A percentile compares a stretch with the other conserved stretches of the same genome.
phyloP scores from a whole-genome alignment of 53 echinoderm and acorn worm genomes.

The Antedon mediterranea region DNA sequence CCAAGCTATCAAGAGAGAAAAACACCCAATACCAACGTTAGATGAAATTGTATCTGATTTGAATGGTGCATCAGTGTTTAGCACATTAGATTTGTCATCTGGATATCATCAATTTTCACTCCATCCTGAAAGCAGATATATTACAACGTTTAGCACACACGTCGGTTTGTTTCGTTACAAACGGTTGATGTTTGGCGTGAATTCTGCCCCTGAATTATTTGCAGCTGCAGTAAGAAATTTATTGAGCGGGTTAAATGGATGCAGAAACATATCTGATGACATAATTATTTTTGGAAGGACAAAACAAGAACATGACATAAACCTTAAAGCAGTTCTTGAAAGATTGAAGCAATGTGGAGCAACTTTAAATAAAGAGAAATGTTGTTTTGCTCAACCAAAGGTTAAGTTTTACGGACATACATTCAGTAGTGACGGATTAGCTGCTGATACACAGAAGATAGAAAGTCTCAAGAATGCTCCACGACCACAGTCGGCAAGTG shows the following conservation, averaged over 20 bases:
- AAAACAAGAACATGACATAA: conserved; percentile 32
- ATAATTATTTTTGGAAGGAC: conserved; percentile 29
- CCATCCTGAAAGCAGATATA: conserved; percentile 32
- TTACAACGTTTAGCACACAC: conserved; percentile 38
- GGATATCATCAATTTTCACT: conserved; percentile 42
- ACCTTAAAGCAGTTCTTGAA: too few relatives aligned
- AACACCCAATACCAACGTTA: conserved; percentile 13
- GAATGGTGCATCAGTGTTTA: conserved; percentile 25
- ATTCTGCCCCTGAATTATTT: conserved; percentile 43
- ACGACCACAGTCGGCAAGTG: conserved; percentile 4
- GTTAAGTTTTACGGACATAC: conserved; percentile 3
- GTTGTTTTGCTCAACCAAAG: too few relatives aligned
- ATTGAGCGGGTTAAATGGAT: conserved; percentile 19
- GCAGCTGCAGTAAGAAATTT: conserved; percentile 30
- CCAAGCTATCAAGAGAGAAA: conserved; percentile 4
- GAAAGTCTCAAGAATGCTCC: background rate
- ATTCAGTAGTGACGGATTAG: background rate
- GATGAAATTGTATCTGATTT: conserved; percentile 19
- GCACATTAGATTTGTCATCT: conserved; percentile 38
- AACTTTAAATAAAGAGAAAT: too few relatives aligned
- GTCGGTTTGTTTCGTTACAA: conserved; percentile 25
- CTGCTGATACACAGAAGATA: background rate
- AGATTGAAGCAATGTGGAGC: too few relatives aligned
- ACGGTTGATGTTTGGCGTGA: conserved; percentile 37
- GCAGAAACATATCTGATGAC: conserved; percentile 39